phyloP scores from a whole-genome alignment of 2,113 vertebrate genomes.

The Pseudopipra pipra region DNA sequence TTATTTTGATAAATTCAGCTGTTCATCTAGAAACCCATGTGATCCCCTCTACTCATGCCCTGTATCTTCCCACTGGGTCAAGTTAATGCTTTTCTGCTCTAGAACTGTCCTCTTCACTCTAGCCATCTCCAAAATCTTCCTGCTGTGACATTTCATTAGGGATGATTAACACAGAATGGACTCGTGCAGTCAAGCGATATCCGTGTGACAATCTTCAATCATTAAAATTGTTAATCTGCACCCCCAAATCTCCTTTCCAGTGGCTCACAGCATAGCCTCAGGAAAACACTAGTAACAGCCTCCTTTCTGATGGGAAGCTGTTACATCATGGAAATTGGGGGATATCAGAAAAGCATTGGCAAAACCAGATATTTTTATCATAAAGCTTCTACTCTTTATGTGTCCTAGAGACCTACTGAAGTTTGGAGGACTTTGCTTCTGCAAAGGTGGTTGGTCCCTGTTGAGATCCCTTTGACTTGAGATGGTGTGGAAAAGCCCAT shows the following conservation, averaged over 20 bases:
- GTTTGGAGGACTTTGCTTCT: background rate
- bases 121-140: background rate
- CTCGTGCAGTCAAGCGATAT: background rate
- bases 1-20: slow-evolving; percentile 11
- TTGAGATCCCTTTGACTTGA: background rate
- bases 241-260: background rate
- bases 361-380: background rate
- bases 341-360: background rate
- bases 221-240: background rate
- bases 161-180: background rate
- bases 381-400: background rate
- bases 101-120: background rate
- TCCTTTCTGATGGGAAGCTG: background rate
- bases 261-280: background rate
- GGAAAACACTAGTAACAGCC: background rate
- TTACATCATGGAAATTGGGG: background rate
- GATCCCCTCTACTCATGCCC: background rate
- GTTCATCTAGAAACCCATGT: background rate
- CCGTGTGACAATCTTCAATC: background rate
- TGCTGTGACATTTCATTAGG: background rate
- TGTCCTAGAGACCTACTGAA: background rate
- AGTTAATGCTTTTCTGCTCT: background rate
- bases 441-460: background rate
- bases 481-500: background rate
- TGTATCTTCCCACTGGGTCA: background rate